Evolutionary conservation across 2,113 vertebrate genomes (phyloP), one percentile per base, ranked within the genome.

Genomic region (Microcebus murinus): DNA sequence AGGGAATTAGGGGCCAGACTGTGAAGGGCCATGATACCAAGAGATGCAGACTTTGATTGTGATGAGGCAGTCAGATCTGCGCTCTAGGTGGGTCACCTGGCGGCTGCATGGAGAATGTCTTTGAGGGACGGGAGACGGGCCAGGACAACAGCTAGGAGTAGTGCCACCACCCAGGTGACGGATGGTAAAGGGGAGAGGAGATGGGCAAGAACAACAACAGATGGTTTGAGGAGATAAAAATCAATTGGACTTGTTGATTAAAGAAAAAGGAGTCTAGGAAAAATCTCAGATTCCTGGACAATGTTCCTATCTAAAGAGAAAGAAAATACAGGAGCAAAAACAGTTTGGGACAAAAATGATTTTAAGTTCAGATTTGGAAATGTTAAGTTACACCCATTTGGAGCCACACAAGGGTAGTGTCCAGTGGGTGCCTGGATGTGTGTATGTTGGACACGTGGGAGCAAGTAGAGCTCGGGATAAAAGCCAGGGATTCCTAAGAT

Each of bases 181-280:
- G 65, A 50, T 8, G 12, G 79, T 25, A 76, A 89, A 93, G 27
- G 42, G 61, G 31, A 86, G 25, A 86, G 73, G 34, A 77, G 39
- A 82, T 34, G 71, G n/a, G 39, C 29, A 73, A 87, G 34, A 76
- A 48, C 13, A 91, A 50, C n/a, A 61, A 36, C 68, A 34, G 39
- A 21, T 50, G 4, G 23, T 73, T 95, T 93, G 23, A 93, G 83
- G 74, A 73, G 31, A 81, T 21, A 93, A 93, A 74, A 93, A 76
- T 83, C 39, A n/a, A 45, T 34, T 73, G 42, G 36, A 86, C 48
- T 68, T 76, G 15, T 65, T 94, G 52, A 86, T 67, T 67, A 70
- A 61, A 25, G 25, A 70, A 52, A 89, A n/a, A 68, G 42, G 74
- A 20, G 6, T 45, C 25, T 23, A 55, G 42, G 15, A 21, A 70